A percentile compares a stretch with the other conserved stretches of the same genome.
phyloP scores from a whole-genome alignment of 2,113 vertebrate species.

The Dryoscopus gambensis region DNA sequence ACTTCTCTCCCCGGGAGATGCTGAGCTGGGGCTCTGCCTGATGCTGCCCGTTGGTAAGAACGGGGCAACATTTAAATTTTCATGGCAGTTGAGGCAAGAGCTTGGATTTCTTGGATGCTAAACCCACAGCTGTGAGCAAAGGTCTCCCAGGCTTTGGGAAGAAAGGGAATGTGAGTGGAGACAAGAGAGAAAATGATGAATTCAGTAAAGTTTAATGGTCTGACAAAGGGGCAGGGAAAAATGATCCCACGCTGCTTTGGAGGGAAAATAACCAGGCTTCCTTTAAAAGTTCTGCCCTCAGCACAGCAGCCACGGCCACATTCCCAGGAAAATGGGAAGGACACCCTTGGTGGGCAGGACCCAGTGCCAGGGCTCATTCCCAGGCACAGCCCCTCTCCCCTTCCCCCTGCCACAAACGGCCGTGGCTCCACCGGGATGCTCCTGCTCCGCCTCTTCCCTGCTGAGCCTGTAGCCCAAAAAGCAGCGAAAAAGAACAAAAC shows the following conservation, averaged over 20 bases:
- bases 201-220: not conserved
- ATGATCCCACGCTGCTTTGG: not conserved
- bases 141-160: not conserved
- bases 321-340: not conserved
- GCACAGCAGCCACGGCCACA: slow-evolving; percentile 11
- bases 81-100: not conserved
- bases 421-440: fast-evolving
- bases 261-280: not conserved
- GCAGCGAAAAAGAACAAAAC: not conserved
- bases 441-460: not conserved
- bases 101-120: not conserved
- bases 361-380: not conserved
- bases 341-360: not conserved
- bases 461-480: not conserved
- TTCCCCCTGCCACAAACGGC: not conserved
- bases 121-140: not conserved
- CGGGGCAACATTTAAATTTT: fast-evolving
- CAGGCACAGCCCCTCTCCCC: not conserved
- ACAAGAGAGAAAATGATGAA: not conserved
- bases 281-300: not conserved
- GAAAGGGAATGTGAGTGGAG: not conserved
- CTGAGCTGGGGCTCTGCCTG: not conserved
- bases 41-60: fast-evolving
- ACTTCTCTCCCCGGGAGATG: fast-evolving
- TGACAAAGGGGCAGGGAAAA: not conserved